Conservation (phyloP, 1,140 invertebrate genomes). For the Wiebesia pumilae region DNA sequence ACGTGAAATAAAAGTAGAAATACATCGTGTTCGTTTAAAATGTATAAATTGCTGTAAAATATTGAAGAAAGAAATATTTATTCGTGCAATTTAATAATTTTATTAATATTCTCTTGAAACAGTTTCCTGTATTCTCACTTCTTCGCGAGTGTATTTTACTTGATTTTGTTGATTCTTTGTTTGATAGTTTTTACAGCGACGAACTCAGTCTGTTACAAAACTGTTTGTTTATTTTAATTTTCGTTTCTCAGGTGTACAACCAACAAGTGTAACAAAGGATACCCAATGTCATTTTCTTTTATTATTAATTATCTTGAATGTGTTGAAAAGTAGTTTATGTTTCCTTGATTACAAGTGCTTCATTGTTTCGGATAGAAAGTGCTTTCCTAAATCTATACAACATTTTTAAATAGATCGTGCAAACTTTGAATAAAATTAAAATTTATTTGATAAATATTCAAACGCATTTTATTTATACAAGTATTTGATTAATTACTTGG, state of each 20-base stretch:
- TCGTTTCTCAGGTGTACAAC: not conserved
- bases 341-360: not conserved
- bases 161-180: conserved; percentile 33
- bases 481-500: not conserved
- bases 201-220: not conserved
- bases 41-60: not conserved
- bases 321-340: not conserved
- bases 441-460: not conserved
- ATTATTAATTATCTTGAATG: not conserved
- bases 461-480: not conserved
- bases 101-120: not conserved
- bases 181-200: conserved; percentile 32
- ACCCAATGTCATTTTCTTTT: conserved; percentile 8
- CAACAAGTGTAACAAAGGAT: not conserved
- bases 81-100: not conserved
- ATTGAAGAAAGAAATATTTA: not conserved
- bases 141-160: not conserved
- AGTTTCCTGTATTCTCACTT: not conserved
- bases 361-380: not conserved
- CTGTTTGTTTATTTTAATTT: conserved; percentile 37
- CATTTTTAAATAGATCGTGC: too few relatives aligned
- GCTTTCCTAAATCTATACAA: not conserved
- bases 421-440: not conserved
- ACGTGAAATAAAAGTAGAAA: too few relatives aligned
- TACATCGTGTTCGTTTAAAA: too few relatives aligned